Conservation (phyloP, 1,140 invertebrate genomes). For the Drosophila pseudoananassae region DNA sequence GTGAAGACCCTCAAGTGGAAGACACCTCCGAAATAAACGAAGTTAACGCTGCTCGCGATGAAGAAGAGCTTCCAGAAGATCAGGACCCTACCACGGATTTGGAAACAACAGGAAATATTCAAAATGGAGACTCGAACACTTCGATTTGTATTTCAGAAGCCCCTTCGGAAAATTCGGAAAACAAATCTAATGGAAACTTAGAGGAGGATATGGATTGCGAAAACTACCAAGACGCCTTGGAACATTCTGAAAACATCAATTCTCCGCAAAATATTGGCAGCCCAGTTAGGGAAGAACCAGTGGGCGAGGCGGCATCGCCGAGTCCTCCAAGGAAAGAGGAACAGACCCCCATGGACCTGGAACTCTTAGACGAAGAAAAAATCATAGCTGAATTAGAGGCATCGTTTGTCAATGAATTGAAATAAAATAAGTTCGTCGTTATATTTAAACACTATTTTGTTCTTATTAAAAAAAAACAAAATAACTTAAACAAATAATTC, state of each 20-base stretch:
- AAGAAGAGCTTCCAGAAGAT: background rate
- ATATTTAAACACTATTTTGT: background rate
- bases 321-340: background rate
- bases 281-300: background rate
- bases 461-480: conserved; percentile 2
- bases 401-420: conserved; percentile 50
- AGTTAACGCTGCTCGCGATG: background rate
- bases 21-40: background rate
- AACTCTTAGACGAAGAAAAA: conserved; percentile 26
- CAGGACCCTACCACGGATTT: too few relatives aligned
- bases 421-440: conserved; percentile 17
- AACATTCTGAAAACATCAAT: background rate
- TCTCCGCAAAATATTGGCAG: background rate
- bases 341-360: background rate
- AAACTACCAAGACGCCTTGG: background rate
- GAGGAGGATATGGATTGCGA: background rate
- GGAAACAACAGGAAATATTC: too few relatives aligned
- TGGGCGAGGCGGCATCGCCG: background rate
- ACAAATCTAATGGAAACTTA: background rate
- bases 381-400: conserved; percentile 54
- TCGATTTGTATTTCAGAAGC: background rate
- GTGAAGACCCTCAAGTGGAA: background rate
- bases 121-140: background rate
- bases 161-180: background rate
- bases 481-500: background rate